These are phyloP conservation scores for Melanogrammus aeglefinus DNA, from an alignment of 2,797 vertebrate species.

Conservation along the genomic window DNA sequence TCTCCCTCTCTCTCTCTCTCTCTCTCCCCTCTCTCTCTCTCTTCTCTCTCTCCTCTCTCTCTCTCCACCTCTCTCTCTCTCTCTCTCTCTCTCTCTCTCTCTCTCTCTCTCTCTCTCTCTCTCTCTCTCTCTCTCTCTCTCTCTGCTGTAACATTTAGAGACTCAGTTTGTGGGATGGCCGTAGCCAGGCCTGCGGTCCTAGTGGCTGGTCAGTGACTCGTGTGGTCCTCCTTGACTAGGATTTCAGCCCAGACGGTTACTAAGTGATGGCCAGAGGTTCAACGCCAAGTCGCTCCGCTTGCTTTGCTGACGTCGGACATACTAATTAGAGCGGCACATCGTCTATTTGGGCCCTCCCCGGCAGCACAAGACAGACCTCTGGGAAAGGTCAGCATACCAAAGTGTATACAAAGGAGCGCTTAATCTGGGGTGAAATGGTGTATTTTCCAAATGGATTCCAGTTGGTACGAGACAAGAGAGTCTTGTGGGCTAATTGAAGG, in stretches of 20 bases:
- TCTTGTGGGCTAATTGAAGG: slow-evolving; percentile 65
- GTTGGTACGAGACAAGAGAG: slow-evolving; percentile 70
- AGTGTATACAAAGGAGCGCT: slow-evolving; percentile 68
- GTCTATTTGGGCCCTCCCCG: slow-evolving; percentile 53
- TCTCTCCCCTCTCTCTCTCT: no score
- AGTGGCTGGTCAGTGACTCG: slow-evolving; percentile 15
- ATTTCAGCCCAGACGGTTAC: slow-evolving; percentile 40
- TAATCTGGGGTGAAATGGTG: slow-evolving; percentile 78
- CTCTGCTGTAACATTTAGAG: neutral
- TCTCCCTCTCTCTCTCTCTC: slow-evolving; percentile 2
- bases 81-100: neutral
- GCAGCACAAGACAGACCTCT: slow-evolving; percentile 65
- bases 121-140: neutral
- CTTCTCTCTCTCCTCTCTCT: no score
- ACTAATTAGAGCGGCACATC: slow-evolving; percentile 68
- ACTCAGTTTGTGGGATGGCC: neutral
- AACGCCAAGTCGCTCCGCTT: slow-evolving; percentile 58
- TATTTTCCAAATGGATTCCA: slow-evolving; percentile 77
- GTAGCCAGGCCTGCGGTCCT: neutral
- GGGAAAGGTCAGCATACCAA: slow-evolving; percentile 79
- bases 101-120: no score
- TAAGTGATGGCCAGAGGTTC: slow-evolving; percentile 62
- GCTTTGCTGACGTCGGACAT: slow-evolving; percentile 69
- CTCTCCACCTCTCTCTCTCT: slow-evolving; percentile 6
- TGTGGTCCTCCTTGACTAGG: slow-evolving; percentile 31